phyloP scores from a whole-genome alignment of 2,797 vertebrate species.

The Typhlichthys subterraneus region DNA sequence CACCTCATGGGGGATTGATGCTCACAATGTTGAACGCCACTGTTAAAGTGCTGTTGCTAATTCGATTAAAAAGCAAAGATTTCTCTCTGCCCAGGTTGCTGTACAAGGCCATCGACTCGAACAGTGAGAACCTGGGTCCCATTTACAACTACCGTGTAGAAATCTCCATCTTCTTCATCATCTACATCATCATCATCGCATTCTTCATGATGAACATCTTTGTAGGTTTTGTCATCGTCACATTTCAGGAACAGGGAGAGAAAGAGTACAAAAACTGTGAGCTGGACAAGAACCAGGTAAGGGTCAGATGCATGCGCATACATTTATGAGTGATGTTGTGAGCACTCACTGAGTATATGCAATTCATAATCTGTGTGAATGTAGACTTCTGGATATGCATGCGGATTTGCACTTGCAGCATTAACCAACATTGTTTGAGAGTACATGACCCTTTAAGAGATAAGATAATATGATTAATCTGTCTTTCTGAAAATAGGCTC shows the following conservation, averaged over 20 bases:
- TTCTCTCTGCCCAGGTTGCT: slow-evolving; percentile 81
- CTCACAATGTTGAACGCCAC: no score
- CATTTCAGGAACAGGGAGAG: slow-evolving; percentile 98
- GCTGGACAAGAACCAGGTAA: slow-evolving; percentile 99
- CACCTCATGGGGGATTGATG: no score
- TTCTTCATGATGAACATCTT: slow-evolving; percentile 99
- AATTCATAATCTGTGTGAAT: not conserved
- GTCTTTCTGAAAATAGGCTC: no score
- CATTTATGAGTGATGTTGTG: not conserved
- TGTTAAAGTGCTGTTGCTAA: not conserved
- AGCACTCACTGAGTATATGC: no score
- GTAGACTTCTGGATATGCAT: not conserved
- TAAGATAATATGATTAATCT: no score
- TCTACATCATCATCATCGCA: slow-evolving; percentile 99
- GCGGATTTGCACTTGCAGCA: not conserved
- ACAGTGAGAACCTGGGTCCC: slow-evolving; percentile 93
- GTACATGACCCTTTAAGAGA: no score
- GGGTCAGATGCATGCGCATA: slow-evolving; percentile 29
- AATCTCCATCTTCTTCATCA: slow-evolving; percentile 99
- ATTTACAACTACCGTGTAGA: slow-evolving; percentile 98
- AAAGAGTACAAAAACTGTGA: slow-evolving; percentile 99
- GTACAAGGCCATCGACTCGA: slow-evolving; percentile 98
- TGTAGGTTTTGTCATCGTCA: slow-evolving; percentile 99
- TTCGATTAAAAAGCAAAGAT: slow-evolving; percentile 14
- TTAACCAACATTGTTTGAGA: no score